Evolutionary conservation across 2,797 vertebrate genomes (phyloP).

Genomic region (Myotis findleyi): DNA sequence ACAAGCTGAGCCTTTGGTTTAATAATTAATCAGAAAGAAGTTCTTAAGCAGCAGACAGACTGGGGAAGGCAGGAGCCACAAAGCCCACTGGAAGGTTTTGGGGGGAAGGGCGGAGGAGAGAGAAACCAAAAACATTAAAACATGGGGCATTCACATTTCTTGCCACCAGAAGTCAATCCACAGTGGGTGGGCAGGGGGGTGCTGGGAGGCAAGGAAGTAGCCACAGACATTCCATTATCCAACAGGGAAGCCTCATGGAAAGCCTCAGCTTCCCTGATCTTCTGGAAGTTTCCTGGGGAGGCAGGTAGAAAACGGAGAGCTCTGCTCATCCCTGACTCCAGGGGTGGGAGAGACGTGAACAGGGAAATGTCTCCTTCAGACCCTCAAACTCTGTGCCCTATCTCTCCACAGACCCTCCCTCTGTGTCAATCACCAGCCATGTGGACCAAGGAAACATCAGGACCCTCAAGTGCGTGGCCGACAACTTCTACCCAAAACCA

Average conservation of each 20-base stretch:
- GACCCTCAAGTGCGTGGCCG: constrained; percentile 58
- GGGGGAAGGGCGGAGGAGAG: no score
- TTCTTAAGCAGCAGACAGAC: background rate
- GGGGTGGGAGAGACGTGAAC: rapidly evolving
- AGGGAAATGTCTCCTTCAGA: background rate
- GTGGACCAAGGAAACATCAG: background rate
- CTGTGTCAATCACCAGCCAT: constrained; percentile 19
- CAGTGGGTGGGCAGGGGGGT: background rate
- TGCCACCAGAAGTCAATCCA: background rate
- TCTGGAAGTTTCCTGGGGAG: background rate
- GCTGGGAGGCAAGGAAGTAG: background rate
- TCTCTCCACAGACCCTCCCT: constrained; percentile 57
- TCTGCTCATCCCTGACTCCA: background rate
- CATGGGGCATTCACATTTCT: background rate
- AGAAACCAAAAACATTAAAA: no score
- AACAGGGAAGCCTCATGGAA: background rate
- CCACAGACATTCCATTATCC: background rate
- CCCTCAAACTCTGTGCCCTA: background rate
- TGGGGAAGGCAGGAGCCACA: no score
- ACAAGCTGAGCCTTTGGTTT: background rate
- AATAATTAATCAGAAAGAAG: background rate
- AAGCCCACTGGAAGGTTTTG: background rate
- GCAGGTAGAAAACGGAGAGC: background rate
- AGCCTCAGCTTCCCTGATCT: background rate
- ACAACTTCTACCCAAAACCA: constrained; percentile 59